Conservation (phyloP, 23 tunicate genomes). For the Ciona savignyi region DNA sequence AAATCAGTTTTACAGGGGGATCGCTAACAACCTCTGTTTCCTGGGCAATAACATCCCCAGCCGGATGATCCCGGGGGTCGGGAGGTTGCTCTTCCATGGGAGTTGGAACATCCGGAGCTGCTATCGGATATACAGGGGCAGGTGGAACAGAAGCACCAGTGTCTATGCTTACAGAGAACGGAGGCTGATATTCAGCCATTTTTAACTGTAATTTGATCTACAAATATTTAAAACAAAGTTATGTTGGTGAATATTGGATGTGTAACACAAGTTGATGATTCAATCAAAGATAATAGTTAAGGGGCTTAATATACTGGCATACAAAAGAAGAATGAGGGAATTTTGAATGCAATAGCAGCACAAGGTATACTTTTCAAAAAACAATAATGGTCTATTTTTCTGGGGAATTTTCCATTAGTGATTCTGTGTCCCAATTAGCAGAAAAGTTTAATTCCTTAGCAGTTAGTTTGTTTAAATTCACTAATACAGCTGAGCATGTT, state of each 20-base stretch:
- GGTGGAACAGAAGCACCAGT: background rate
- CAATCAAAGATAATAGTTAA: no score
- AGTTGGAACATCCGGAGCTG: background rate
- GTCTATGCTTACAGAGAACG: background rate
- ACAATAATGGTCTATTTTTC: background rate
- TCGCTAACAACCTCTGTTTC: background rate
- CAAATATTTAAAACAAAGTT: background rate
- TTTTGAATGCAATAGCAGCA: no score
- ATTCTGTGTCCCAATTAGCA: slow-evolving; percentile 5
- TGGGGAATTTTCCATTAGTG: background rate
- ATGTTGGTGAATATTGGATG: no score
- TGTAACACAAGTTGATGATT: no score
- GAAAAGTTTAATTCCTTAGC: slow-evolving; percentile 35
- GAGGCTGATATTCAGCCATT: slow-evolving; percentile 9
- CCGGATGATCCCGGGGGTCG: slow-evolving; percentile 7
- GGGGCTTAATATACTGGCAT: no score
- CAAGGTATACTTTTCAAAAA: background rate
- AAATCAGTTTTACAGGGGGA: slow-evolving; percentile 19
- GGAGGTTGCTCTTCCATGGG: background rate
- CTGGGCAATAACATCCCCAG: background rate
- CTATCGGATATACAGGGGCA: no score
- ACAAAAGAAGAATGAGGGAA: no score
- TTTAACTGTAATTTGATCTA: background rate
- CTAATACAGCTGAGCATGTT: slow-evolving; percentile 69
- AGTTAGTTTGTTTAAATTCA: slow-evolving; percentile 45